Evolutionary conservation across 2,888 invertebrate species (phyloP).

Genomic region (Sinodicranocentrus sp.): DNA sequence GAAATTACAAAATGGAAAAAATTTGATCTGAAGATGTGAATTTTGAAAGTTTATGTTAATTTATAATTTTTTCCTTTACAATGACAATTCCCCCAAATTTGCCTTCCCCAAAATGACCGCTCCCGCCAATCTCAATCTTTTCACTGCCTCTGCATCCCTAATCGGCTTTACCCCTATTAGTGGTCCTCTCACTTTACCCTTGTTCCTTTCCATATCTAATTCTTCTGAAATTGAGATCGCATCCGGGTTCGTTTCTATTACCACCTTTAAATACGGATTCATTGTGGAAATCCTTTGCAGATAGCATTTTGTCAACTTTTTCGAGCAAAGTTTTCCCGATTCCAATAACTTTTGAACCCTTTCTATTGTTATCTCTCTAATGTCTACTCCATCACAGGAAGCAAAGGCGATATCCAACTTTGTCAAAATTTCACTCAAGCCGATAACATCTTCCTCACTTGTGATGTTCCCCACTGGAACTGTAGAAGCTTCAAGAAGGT

Average conservation of each 20-base stretch:
- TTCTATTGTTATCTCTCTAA: constrained; percentile 64
- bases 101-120: constrained; percentile 67
- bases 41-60: background rate
- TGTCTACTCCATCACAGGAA: constrained; percentile 47
- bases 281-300: constrained; percentile 34
- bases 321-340: constrained; percentile 27
- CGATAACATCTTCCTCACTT: too few species aligned
- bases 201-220: constrained; percentile 25
- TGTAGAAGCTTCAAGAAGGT: too few species aligned
- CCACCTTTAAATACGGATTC: constrained; percentile 48
- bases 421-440: background rate
- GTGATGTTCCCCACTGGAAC: too few species aligned
- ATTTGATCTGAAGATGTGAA: too few species aligned
- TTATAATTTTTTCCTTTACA: background rate
- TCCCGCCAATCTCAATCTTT: constrained; percentile 44
- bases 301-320: constrained; percentile 53
- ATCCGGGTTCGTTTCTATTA: constrained; percentile 55
- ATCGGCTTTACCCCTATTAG: constrained; percentile 44
- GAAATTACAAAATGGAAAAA: too few species aligned
- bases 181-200: background rate
- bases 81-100: constrained; percentile 26
- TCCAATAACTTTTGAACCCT: constrained; percentile 45
- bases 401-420: constrained; percentile 20
- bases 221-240: constrained; percentile 40
- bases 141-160: constrained; percentile 62